Conservation (phyloP, 2,888 invertebrate genomes). For the Axea sp. region DNA sequence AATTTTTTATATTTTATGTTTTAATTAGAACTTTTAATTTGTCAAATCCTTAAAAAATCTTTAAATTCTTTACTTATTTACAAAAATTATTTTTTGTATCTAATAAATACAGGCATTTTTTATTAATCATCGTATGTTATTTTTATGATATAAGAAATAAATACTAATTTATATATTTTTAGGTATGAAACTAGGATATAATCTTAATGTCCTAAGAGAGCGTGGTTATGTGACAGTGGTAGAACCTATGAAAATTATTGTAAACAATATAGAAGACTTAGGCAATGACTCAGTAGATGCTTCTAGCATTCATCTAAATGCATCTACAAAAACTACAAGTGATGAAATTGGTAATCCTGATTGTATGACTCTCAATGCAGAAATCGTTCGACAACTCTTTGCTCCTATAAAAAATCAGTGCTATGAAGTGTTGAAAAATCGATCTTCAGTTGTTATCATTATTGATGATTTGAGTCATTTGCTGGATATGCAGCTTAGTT, state of each 20-base stretch:
- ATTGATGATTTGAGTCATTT: constrained; percentile 88
- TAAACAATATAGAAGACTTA: constrained; percentile 74
- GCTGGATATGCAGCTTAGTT: constrained; percentile 83
- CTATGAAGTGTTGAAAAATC: constrained; percentile 75
- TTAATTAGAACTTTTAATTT: no score
- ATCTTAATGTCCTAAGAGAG: constrained; percentile 81
- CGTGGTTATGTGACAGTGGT: constrained; percentile 80
- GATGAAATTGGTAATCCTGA: constrained; percentile 63
- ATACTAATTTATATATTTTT: no score
- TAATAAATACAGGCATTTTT: no score
- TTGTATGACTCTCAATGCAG: constrained; percentile 70
- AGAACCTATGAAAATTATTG: constrained; percentile 80
- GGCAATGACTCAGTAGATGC: constrained; percentile 77
- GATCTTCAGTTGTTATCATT: constrained; percentile 81
- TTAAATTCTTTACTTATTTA: no score
- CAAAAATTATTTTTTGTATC: no score
- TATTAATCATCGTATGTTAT: no score
- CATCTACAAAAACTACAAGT: constrained; percentile 64
- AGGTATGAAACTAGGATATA: constrained; percentile 87
- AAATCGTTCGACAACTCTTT: constrained; percentile 79
- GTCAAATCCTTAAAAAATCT: no score
- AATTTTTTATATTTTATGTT: no score
- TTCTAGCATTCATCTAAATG: constrained; percentile 78
- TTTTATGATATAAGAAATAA: no score
- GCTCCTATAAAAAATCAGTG: constrained; percentile 79